A percentile compares a stretch with the other conserved stretches of the same genome.
Conservation (phyloP, 2,888 invertebrate genomes). For the Xestia rhomboidea region DNA sequence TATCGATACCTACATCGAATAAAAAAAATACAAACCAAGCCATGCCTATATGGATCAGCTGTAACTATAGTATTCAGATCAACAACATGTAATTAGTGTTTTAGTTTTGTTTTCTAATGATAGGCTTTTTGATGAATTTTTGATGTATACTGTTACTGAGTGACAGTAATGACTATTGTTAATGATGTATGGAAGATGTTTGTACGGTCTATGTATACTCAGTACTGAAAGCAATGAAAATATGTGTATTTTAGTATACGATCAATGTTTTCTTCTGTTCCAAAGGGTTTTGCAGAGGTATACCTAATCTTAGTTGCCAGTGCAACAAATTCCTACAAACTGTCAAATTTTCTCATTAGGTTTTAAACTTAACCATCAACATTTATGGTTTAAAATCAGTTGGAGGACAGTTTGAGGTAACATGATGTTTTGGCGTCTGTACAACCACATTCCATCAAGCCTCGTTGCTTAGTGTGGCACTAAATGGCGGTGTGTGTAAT, state of each 20-base stretch:
- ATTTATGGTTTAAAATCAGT: too few species aligned
- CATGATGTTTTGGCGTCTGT: background rate
- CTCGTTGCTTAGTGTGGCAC: too few species aligned
- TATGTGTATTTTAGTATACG: background rate
- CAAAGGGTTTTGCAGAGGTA: background rate
- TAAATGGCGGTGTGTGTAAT: too few species aligned
- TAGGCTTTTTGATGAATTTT: conserved; percentile 42
- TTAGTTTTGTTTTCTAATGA: conserved; percentile 52
- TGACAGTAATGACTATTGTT: conserved; percentile 53
- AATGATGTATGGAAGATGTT: conserved; percentile 34
- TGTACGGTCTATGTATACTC: conserved; percentile 6
- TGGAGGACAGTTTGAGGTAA: too few species aligned
- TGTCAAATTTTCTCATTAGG: too few species aligned
- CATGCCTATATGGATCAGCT: conserved; percentile 19
- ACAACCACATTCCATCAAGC: background rate
- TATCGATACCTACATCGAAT: conserved; percentile 8
- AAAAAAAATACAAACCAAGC: background rate
- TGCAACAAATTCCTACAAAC: too few species aligned
- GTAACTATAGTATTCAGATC: conserved; percentile 15
- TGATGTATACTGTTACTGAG: conserved; percentile 24
- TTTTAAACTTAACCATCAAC: too few species aligned
- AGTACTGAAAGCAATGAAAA: background rate
- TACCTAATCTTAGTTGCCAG: too few species aligned
- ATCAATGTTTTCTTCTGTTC: background rate
- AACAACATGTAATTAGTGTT: conserved; percentile 50